Percentiles rank a stretch among this genome's conserved stretches.
These are phyloP conservation scores for Cremastinae sp. DNA, from an alignment of 2,888 invertebrate genomes.

Conservation along the genomic window DNA sequence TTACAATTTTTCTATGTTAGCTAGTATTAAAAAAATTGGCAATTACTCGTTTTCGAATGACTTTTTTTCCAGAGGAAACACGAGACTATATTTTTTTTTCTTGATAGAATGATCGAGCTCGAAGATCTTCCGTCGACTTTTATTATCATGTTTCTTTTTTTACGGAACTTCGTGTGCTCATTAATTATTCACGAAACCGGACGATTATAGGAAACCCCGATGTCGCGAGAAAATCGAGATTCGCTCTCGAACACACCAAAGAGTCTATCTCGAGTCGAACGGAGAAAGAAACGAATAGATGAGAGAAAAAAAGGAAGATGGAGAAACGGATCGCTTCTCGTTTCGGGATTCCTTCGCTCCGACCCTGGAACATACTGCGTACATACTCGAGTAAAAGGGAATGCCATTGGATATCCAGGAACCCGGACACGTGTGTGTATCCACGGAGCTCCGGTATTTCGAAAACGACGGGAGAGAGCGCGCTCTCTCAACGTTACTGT, in stretches of 20 bases:
- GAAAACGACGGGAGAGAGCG: conserved; percentile 40
- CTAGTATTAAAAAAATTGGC: too few species aligned
- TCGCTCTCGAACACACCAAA: conserved; percentile 18
- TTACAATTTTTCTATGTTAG: too few species aligned
- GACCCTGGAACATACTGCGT: conserved; percentile 47
- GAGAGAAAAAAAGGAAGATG: background rate
- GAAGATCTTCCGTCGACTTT: conserved; percentile 15
- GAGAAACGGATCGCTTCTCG: conserved; percentile 37
- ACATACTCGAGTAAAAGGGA: conserved; percentile 48
- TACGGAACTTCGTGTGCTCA: conserved; percentile 3
- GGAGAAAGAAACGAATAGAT: too few species aligned
- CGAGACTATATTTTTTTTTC: background rate
- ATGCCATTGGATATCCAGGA: conserved; percentile 41
- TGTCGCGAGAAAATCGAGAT: conserved; percentile 41
- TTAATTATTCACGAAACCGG: conserved; percentile 50
- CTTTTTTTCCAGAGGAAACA: conserved; percentile 5
- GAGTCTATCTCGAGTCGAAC: conserved; percentile 24
- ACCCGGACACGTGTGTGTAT: too few species aligned
- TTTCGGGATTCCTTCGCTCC: conserved; percentile 46
- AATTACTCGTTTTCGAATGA: too few species aligned
- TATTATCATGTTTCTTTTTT: background rate
- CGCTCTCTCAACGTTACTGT: conserved; percentile 54
- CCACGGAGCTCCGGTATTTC: conserved; percentile 24
- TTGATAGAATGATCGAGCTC: background rate
- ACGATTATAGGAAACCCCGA: conserved; percentile 37